Conservation (phyloP, 2,113 vertebrate species). For the Hydrolagus affinis region DNA sequence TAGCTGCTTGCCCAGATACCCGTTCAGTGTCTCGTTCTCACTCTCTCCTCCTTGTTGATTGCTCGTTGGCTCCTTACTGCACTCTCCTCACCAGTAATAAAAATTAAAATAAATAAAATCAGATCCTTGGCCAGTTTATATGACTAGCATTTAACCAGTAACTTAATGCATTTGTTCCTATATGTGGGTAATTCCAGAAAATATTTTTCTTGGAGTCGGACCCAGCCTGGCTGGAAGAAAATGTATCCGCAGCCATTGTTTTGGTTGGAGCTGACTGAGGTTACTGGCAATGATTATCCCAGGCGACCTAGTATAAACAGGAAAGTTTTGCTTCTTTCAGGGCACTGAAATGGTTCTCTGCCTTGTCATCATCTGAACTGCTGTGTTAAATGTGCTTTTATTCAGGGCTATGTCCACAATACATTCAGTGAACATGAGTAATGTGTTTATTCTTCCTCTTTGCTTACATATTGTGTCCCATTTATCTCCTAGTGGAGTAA, state of each 20-base stretch:
- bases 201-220: not conserved
- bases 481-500: no score
- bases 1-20: no score
- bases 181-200: not conserved
- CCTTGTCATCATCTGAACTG: not conserved
- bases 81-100: no score
- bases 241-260: not conserved
- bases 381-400: not conserved
- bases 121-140: not conserved
- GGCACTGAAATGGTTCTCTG: not conserved
- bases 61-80: not conserved
- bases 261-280: not conserved
- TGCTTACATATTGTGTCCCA: not conserved
- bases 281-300: conserved; percentile 12
- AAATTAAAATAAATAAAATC: not conserved
- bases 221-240: not conserved
- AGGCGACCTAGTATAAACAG: conserved; percentile 21
- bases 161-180: not conserved
- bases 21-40: no score
- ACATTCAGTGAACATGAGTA: not conserved
- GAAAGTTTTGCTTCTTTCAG: not conserved
- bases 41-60: no score
- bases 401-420: not conserved
- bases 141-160: not conserved
- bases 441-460: not conserved